Evolutionary conservation across 2,888 invertebrate species (phyloP).

Genomic region (Creontiades dilutus): DNA sequence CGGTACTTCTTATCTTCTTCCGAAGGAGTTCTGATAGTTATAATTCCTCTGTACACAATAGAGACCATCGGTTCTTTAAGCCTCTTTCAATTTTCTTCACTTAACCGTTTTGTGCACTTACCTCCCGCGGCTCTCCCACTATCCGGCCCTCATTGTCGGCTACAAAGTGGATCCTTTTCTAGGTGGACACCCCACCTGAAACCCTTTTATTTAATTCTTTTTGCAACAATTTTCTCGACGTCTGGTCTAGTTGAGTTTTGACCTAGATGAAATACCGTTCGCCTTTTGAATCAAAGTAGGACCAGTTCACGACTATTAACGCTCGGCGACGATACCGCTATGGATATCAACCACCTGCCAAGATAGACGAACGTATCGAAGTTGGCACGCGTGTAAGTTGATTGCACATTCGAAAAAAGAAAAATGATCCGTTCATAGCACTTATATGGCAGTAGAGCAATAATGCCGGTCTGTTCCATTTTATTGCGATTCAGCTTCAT

Average conservation of each 20-base stretch:
- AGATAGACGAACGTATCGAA: too few relatives aligned
- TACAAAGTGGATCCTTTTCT: background rate
- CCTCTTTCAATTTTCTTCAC: conserved; percentile 50
- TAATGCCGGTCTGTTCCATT: too few relatives aligned
- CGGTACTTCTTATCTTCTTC: background rate
- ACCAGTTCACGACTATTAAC: background rate
- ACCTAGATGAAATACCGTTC: background rate
- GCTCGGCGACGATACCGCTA: too few relatives aligned
- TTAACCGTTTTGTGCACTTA: conserved; percentile 1
- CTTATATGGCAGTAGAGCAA: too few relatives aligned
- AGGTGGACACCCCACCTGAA: conserved; percentile 3
- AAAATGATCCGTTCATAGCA: too few relatives aligned
- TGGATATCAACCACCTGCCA: too few relatives aligned
- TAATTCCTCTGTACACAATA: conserved; percentile 47
- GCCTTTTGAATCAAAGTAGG: conserved; percentile 26
- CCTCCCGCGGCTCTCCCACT: background rate
- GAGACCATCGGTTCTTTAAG: conserved; percentile 29
- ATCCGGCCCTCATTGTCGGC: background rate
- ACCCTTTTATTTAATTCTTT: conserved; percentile 20
- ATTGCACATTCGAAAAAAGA: too few relatives aligned
- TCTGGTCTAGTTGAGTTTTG: background rate
- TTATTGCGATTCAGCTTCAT: too few relatives aligned
- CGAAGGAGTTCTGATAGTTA: conserved; percentile 23
- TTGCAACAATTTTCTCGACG: background rate
- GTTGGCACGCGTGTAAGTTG: too few relatives aligned